Conservation (phyloP, 2,113 vertebrate genomes). For the Azemiops feae region DNA sequence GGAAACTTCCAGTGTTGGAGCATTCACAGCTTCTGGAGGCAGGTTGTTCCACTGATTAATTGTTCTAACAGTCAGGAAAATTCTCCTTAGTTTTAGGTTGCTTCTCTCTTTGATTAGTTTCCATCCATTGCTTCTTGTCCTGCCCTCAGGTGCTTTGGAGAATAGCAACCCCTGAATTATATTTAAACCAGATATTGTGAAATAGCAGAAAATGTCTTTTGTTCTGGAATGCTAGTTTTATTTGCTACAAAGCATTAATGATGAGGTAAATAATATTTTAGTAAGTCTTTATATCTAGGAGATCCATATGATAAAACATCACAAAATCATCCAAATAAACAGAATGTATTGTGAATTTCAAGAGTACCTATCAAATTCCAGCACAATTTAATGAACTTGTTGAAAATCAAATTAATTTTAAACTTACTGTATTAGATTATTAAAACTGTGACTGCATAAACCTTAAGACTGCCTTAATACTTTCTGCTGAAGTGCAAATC, state of each 20-base stretch:
- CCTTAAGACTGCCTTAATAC: not conserved
- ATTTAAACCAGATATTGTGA: not conserved
- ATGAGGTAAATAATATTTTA: slow-evolving; percentile 5
- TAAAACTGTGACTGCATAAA: not conserved
- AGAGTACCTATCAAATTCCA: not conserved
- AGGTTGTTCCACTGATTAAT: too few relatives aligned
- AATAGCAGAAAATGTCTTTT: slow-evolving; percentile 19
- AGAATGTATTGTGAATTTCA: not conserved
- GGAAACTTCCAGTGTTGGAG: too few relatives aligned
- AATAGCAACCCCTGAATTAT: too few relatives aligned
- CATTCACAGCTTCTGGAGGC: too few relatives aligned
- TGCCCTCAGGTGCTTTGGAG: too few relatives aligned
- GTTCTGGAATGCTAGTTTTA: not conserved
- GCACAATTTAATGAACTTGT: not conserved
- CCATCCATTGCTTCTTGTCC: too few relatives aligned
- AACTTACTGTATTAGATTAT: not conserved
- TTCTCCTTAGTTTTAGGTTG: too few relatives aligned
- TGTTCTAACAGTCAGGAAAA: too few relatives aligned
- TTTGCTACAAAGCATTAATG: not conserved
- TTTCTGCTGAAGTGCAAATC: not conserved
- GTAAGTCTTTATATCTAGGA: not conserved
- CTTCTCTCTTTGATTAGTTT: too few relatives aligned
- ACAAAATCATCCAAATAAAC: not conserved
- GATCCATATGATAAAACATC: not conserved
- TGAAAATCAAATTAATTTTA: not conserved